phyloP scores from a whole-genome alignment of 1,140 invertebrate species.

The Anastrepha ludens region DNA sequence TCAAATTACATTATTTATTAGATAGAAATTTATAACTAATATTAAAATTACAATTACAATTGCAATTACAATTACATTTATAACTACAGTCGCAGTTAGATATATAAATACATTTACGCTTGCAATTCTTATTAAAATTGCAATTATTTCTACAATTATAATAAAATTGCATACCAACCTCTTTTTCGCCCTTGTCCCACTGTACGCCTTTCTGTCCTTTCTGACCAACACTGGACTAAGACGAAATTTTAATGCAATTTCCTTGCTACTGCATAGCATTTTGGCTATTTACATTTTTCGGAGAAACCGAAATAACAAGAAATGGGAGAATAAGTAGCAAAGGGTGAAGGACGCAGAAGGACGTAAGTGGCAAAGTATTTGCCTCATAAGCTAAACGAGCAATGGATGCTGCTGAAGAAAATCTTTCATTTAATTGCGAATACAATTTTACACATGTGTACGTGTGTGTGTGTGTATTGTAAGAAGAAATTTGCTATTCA shows the following conservation, averaged over 20 bases:
- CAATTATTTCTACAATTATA: too few species aligned
- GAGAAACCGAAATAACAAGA: constrained; percentile 30
- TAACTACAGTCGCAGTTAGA: too few species aligned
- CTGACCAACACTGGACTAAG: constrained; percentile 24
- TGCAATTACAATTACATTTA: too few species aligned
- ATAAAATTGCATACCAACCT: neutral
- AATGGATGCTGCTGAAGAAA: constrained; percentile 26
- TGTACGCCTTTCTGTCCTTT: neutral
- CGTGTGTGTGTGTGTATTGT: neutral
- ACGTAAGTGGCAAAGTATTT: too few species aligned
- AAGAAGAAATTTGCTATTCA: constrained; percentile 47
- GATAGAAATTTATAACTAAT: too few species aligned
- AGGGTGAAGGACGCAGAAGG: neutral
- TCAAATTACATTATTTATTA: too few species aligned
- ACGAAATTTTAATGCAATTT: constrained; percentile 49
- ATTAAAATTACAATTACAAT: too few species aligned
- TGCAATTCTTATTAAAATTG: too few species aligned
- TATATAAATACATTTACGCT: too few species aligned
- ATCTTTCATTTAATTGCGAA: constrained; percentile 48
- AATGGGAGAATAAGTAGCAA: neutral
- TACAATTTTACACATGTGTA: neutral
- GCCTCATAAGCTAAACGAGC: neutral
- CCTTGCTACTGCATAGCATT: constrained; percentile 11
- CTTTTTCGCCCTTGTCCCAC: neutral
- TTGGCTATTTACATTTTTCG: constrained; percentile 39